Evolutionary conservation across 2,113 vertebrate genomes (phyloP).

Genomic region (Tauraco erythrolophus): DNA sequence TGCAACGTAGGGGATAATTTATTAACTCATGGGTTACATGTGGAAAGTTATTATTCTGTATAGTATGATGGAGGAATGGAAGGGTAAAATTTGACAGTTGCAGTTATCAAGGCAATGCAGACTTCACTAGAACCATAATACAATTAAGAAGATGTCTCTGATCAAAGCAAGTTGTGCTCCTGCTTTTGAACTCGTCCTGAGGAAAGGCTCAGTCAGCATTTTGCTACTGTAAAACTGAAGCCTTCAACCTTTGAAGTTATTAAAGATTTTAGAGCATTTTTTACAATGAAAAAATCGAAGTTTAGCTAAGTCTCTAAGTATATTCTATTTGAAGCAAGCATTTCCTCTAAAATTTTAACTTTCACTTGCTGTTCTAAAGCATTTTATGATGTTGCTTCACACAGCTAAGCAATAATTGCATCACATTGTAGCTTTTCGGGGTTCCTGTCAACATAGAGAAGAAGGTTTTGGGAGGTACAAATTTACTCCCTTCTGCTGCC

Average conservation of each 20-base stretch:
- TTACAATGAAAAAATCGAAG: constrained; percentile 2
- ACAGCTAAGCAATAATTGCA: background rate
- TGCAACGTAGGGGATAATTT: background rate
- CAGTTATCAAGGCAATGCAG: background rate
- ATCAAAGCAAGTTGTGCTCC: constrained; percentile 33
- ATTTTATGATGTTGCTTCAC: background rate
- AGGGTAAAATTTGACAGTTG: background rate
- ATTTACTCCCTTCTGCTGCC: background rate
- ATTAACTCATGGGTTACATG: background rate
- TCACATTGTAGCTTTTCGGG: background rate
- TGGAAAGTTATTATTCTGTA: background rate
- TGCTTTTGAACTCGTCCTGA: constrained; percentile 18
- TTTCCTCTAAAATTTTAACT: constrained; percentile 16
- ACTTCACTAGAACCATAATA: background rate
- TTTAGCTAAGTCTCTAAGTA: constrained; percentile 20
- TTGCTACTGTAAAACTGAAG: constrained; percentile 18
- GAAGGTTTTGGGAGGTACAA: background rate
- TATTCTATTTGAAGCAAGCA: background rate
- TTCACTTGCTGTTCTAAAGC: background rate
- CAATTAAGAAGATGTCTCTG: constrained; percentile 35
- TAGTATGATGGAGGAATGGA: background rate
- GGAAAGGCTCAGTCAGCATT: constrained; percentile 37
- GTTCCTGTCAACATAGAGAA: background rate
- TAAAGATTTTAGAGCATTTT: constrained; percentile 24
- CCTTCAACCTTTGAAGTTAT: constrained; percentile 36